These are phyloP conservation scores for Phalacrocorax pelagicus DNA, from an alignment of 2,113 vertebrate species.

Conservation along the genomic window DNA sequence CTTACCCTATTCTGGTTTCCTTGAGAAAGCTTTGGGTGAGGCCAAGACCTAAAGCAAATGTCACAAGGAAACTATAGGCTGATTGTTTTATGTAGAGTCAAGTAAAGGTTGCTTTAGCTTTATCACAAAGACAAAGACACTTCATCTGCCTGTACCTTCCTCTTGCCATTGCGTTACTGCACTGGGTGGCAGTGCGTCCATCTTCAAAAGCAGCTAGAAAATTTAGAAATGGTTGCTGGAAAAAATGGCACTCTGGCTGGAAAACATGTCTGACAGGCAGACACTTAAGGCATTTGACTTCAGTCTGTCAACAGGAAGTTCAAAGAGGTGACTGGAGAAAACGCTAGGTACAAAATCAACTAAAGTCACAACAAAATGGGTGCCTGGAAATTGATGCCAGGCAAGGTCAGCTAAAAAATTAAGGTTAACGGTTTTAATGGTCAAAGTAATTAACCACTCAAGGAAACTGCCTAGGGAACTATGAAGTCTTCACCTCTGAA, in stretches of 20 bases:
- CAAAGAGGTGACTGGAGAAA: background rate
- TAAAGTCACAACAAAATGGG: background rate
- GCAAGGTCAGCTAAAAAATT: background rate
- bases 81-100: background rate
- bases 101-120: background rate
- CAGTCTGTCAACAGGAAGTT: background rate
- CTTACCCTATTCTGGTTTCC: background rate
- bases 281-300: background rate
- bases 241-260: background rate
- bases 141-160: background rate
- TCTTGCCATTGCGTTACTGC: background rate
- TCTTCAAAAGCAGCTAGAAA: background rate
- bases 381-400: background rate
- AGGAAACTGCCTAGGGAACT: background rate
- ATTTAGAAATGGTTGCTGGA: background rate
- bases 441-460: background rate
- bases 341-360: background rate
- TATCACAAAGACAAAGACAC: background rate
- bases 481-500: background rate
- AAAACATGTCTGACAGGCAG: background rate
- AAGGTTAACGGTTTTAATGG: background rate
- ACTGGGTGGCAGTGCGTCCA: fast-evolving
- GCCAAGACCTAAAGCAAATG: background rate
- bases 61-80: background rate
- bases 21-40: background rate